A percentile compares a stretch with the other conserved stretches of the same genome.
Conservation (phyloP, 2,113 vertebrate genomes). For the Mystacornis crossleyi region DNA sequence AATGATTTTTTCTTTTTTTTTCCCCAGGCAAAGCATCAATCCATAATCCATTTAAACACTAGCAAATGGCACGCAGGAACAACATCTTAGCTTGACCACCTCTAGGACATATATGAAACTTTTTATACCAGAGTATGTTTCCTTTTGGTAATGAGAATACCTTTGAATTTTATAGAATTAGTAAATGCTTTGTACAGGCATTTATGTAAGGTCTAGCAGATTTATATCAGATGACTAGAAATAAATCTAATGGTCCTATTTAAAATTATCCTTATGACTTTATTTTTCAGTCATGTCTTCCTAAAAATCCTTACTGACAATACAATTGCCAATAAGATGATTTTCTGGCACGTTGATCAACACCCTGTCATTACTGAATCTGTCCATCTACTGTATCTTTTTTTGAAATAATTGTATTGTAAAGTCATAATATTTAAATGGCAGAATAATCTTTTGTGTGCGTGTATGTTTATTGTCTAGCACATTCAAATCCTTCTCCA, state of each 20-base stretch:
- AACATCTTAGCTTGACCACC: background rate
- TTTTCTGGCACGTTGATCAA: background rate
- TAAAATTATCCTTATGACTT: background rate
- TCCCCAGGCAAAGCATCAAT: too few relatives aligned
- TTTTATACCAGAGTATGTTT: background rate
- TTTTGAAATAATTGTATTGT: background rate
- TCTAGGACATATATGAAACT: background rate
- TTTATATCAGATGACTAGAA: background rate
- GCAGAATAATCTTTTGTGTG: background rate
- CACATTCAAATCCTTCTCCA: background rate
- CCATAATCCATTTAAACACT: too few relatives aligned
- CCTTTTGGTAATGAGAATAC: background rate
- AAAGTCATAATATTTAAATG: background rate
- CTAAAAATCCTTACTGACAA: background rate
- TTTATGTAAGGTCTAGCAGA: background rate
- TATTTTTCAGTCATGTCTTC: background rate
- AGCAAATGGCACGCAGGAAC: too few relatives aligned
- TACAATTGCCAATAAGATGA: background rate
- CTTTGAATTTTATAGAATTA: background rate
- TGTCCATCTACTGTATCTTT: background rate
- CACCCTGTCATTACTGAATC: background rate
- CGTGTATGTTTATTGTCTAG: accelerated
- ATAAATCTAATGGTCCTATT: background rate
- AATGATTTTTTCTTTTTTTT: too few relatives aligned
- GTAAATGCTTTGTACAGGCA: background rate